phyloP scores from a whole-genome alignment of 1,140 invertebrate genomes.

The Drosophila santomea region DNA sequence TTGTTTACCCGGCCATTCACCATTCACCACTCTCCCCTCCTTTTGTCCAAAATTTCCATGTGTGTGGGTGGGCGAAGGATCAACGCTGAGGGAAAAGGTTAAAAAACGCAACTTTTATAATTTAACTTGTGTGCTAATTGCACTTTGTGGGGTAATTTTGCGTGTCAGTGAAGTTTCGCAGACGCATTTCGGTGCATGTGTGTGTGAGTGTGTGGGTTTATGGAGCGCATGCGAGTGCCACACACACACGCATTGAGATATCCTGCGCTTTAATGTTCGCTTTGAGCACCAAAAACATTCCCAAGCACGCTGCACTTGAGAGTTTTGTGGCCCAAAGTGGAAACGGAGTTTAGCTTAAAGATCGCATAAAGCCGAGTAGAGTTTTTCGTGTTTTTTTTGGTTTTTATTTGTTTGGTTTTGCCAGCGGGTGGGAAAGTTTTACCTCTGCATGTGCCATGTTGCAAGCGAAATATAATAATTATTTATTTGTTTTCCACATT shows the following conservation, averaged over 20 bases:
- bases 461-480: slow-evolving; percentile 35
- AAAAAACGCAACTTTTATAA: slow-evolving; percentile 75
- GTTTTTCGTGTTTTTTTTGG: not conserved
- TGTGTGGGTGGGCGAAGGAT: slow-evolving; percentile 5
- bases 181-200: slow-evolving; percentile 42
- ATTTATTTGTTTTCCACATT: slow-evolving; percentile 34
- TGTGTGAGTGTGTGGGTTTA: slow-evolving; percentile 4
- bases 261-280: slow-evolving; percentile 38
- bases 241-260: slow-evolving; percentile 3
- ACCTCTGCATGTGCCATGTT: not conserved
- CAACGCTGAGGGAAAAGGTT: slow-evolving; percentile 32
- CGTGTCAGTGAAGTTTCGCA: slow-evolving; percentile 68
- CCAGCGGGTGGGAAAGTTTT: not conserved
- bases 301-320: slow-evolving; percentile 40
- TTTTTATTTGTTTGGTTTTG: not conserved
- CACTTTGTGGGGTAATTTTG: slow-evolving; percentile 77
- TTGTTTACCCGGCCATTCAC: slow-evolving; percentile 52
- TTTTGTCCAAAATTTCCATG: slow-evolving; percentile 20
- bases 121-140: slow-evolving; percentile 77
- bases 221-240: slow-evolving; percentile 22
- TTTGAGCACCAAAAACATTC: slow-evolving; percentile 39
- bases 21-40: not conserved
- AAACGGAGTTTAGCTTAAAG: slow-evolving; percentile 38
- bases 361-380: slow-evolving; percentile 16
- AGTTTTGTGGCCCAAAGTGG: slow-evolving; percentile 28